Evolutionary conservation across 2,888 invertebrate species (phyloP), one percentile per base, ranked within the genome.

Genomic region (Papilio elwesi): DNA sequence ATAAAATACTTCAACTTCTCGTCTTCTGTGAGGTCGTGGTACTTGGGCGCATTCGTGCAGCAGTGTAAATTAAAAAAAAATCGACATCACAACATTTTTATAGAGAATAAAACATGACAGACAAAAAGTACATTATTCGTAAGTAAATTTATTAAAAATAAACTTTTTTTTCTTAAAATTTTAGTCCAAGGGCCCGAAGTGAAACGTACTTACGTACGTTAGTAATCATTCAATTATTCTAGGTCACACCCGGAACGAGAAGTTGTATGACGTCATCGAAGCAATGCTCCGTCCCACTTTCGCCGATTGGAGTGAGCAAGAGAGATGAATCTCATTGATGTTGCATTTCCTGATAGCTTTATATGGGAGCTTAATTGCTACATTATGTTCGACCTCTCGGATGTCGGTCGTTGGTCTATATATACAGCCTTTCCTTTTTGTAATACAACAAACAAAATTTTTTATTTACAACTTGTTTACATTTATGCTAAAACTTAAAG

Each of bases 301-400:
- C 49, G 13, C 51, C 36, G 4, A 48, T 36, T 9, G 15, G 9
- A 66, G 51, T 38, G 36, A 51, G 65, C 52, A 10, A 52, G 65
- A 65, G 26, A 49, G 64, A 8, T 12, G n/a, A 51, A 51, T 52
- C 26, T 51, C 65, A 66, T 66, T 66, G 49, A 65, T 36, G 36
- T 62, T 43, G 59, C 59, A 62, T 62, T 62, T 62, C 59, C 59
- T 62, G 43, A 62, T 62, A 38, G 0, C 59, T 38, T 8, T 38
- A 15, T 62, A 43, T 9, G 15, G n/a, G 43, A 43, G 43, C 15
- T 38, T 43, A 62, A 62, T 43, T 62, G 9, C 59, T 26, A 26
- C 26, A 26, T 26, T 26, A 26, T 26, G 4, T 26, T 2, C 26
- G 26, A 26, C 26, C 1, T 26, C 26, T 26, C 12, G 36, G 6